phyloP scores from a whole-genome alignment of 2,888 invertebrate genomes.

The Desoria tigrina region DNA sequence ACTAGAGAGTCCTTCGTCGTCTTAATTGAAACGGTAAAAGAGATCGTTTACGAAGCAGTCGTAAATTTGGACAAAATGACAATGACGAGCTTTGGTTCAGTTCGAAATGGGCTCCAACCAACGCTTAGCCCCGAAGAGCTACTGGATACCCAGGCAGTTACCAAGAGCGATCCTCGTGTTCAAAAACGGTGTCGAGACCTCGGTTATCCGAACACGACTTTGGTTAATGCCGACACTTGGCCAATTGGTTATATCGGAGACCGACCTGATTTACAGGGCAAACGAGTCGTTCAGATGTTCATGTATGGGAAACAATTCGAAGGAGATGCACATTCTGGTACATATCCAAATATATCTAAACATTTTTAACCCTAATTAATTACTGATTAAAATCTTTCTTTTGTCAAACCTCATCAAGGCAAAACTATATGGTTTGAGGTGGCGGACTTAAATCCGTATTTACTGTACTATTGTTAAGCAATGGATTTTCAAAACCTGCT shows the following conservation, averaged over 20 bases:
- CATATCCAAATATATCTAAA: background rate
- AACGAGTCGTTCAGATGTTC: too few species aligned
- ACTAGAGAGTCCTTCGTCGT: background rate
- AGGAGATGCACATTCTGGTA: background rate
- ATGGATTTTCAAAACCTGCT: background rate
- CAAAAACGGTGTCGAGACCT: constrained; percentile 17
- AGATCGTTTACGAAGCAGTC: background rate
- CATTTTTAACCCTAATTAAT: too few species aligned
- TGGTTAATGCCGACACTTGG: background rate
- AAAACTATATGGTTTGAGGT: too few species aligned
- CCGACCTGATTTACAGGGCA: too few species aligned
- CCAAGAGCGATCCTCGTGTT: constrained; percentile 12
- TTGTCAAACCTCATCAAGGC: constrained; percentile 16
- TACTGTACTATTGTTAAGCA: constrained; percentile 24
- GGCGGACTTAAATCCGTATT: constrained; percentile 21
- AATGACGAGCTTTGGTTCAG: constrained; percentile 11
- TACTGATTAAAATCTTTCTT: too few species aligned
- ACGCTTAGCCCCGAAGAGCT: too few species aligned
- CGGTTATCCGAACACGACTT: constrained; percentile 11
- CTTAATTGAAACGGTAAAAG: background rate
- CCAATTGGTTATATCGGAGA: background rate
- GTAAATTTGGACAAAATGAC: constrained; percentile 6
- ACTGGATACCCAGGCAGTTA: constrained; percentile 16
- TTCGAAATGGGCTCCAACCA: too few species aligned
- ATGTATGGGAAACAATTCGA: background rate